Percentiles rank a stretch among this genome's conserved stretches.
Evolutionary conservation across 1,140 invertebrate species (phyloP).

Genomic region (Piezodorus guildinii): DNA sequence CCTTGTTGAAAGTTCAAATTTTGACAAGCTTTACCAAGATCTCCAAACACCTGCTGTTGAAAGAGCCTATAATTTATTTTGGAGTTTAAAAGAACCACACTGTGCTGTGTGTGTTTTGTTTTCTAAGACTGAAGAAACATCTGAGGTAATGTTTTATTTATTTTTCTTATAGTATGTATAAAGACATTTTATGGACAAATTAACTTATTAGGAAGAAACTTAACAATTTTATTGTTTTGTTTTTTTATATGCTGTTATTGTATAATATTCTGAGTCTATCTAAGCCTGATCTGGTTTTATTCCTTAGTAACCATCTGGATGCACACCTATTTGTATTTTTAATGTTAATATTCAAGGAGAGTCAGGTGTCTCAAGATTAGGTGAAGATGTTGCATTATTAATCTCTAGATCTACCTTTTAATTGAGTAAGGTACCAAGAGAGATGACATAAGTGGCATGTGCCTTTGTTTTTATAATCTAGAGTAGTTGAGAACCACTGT

Average conservation of each 20-base stretch:
- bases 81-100: slow-evolving; percentile 26
- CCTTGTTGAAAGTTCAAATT: neutral
- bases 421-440: too few species aligned
- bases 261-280: neutral
- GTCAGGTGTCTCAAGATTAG: too few species aligned
- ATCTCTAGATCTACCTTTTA: too few species aligned
- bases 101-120: slow-evolving; percentile 29
- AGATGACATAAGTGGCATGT: too few species aligned
- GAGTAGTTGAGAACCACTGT: too few species aligned
- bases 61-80: slow-evolving; percentile 29
- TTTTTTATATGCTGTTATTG: neutral
- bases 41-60: slow-evolving; percentile 25
- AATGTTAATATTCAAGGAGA: too few species aligned
- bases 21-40: slow-evolving; percentile 7
- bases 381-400: too few species aligned
- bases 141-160: neutral
- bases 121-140: slow-evolving; percentile 5
- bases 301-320: too few species aligned
- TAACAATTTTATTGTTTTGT: too few species aligned
- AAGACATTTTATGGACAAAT: neutral
- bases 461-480: too few species aligned
- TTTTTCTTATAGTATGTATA: neutral
- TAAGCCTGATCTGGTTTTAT: too few species aligned
- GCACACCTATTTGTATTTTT: too few species aligned
- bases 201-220: neutral